phyloP scores from a whole-genome alignment of 2,888 invertebrate species.

The Eupithecia exiguata region DNA sequence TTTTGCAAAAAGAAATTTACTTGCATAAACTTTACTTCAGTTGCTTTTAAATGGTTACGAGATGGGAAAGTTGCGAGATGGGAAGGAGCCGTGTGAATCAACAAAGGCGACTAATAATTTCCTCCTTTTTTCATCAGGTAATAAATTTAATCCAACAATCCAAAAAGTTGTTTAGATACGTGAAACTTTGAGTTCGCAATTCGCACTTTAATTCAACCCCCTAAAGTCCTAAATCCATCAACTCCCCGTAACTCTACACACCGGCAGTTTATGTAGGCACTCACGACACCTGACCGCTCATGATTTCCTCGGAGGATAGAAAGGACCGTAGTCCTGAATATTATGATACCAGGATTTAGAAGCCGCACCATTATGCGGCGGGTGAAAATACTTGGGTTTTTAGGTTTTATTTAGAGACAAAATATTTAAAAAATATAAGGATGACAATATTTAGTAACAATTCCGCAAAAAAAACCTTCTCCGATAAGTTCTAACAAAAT shows the following conservation, averaged over 20 bases:
- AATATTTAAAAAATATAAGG: no score
- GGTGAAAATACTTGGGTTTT: slow-evolving; percentile 12
- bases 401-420: neutral
- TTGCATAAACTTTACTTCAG: no score
- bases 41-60: no score
- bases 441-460: no score
- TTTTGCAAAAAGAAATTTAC: no score
- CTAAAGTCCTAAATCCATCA: slow-evolving; percentile 6
- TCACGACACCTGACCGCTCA: slow-evolving; percentile 37
- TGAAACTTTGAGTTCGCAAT: neutral
- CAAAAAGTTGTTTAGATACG: neutral
- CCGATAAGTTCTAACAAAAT: no score
- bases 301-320: slow-evolving; percentile 40
- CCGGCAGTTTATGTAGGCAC: slow-evolving; percentile 9
- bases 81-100: no score
- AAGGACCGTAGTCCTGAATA: slow-evolving; percentile 16
- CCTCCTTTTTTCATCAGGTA: neutral
- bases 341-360: slow-evolving; percentile 26
- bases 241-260: slow-evolving; percentile 4
- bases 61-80: no score
- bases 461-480: no score
- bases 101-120: neutral
- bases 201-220: slow-evolving; percentile 4
- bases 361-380: slow-evolving; percentile 19
- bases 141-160: neutral